These are phyloP conservation scores for Ectemnius continuus DNA, from an alignment of 2,888 invertebrate genomes.

Conservation along the genomic window DNA sequence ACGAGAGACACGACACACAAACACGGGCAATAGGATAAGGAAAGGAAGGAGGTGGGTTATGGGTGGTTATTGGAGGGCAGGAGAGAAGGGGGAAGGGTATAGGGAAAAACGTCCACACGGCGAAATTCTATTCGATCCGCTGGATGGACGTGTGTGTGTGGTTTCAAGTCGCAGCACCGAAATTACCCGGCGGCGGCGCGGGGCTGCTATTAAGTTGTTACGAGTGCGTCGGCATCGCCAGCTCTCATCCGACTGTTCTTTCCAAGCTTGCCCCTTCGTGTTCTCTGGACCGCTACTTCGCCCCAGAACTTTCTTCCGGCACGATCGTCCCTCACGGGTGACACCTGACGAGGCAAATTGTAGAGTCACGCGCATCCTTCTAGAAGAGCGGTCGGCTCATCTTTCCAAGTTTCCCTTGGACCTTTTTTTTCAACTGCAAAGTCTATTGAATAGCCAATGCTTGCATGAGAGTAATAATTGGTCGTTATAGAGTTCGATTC, in stretches of 20 bases:
- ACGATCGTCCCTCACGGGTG: background rate
- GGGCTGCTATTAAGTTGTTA: slow-evolving; percentile 47
- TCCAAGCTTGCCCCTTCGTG: slow-evolving; percentile 9
- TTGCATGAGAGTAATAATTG: too few species aligned
- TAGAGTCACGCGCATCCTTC: slow-evolving; percentile 14
- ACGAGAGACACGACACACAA: slow-evolving; percentile 6
- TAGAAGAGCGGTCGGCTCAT: too few species aligned
- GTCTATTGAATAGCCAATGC: too few species aligned
- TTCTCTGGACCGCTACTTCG: slow-evolving; percentile 16
- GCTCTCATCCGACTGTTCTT: slow-evolving; percentile 29
- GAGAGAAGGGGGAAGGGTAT: slow-evolving; percentile 7
- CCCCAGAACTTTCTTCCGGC: slow-evolving; percentile 12
- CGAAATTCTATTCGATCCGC: slow-evolving; percentile 44
- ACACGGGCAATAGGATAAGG: slow-evolving; percentile 17
- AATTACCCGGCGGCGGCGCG: slow-evolving; percentile 17
- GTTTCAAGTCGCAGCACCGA: slow-evolving; percentile 25
- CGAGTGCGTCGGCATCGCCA: slow-evolving; percentile 64
- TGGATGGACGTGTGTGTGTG: slow-evolving; percentile 36
- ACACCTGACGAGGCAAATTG: slow-evolving; percentile 25
- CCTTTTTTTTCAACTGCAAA: too few species aligned
- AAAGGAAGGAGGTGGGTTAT: slow-evolving; percentile 47
- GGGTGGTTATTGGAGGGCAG: slow-evolving; percentile 24
- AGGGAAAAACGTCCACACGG: slow-evolving; percentile 43
- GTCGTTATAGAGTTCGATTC: too few species aligned
- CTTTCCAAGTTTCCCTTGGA: too few species aligned